Conservation (phyloP, 2,797 vertebrate genomes). For the Eulemur albifrons region DNA sequence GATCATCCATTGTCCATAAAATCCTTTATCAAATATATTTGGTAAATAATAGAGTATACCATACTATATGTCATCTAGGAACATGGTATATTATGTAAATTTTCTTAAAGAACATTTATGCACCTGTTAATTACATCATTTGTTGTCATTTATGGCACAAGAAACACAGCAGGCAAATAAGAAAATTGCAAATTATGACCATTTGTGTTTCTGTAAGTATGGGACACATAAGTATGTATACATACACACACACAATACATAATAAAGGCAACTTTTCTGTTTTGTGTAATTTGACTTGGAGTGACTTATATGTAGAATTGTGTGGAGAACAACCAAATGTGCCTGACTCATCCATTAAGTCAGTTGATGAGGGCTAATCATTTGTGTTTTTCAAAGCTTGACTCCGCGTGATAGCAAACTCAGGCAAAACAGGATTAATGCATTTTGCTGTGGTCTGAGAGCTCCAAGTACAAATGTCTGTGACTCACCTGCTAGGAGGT, state of each 20-base stretch:
- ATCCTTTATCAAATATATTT: conserved; percentile 12
- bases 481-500: background rate
- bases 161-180: background rate
- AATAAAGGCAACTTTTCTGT: background rate
- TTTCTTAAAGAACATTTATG: conserved; percentile 19
- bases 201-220: background rate
- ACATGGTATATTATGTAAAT: background rate
- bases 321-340: background rate
- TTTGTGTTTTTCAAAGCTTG: conserved; percentile 32
- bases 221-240: background rate
- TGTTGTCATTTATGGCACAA: conserved; percentile 21
- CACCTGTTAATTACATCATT: background rate
- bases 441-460: conserved; percentile 13
- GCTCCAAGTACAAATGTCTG: background rate
- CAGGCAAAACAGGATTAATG: background rate
- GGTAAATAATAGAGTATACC: background rate
- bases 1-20: background rate
- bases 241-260: background rate
- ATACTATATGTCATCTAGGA: background rate
- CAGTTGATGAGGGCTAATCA: background rate
- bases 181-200: background rate
- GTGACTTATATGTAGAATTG: conserved; percentile 30
- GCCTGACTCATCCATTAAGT: background rate
- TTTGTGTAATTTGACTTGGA: conserved; percentile 6
- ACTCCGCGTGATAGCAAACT: background rate